These are phyloP conservation scores for Drosophila demipolita DNA, from an alignment of 2,888 invertebrate species.

Conservation along the genomic window DNA sequence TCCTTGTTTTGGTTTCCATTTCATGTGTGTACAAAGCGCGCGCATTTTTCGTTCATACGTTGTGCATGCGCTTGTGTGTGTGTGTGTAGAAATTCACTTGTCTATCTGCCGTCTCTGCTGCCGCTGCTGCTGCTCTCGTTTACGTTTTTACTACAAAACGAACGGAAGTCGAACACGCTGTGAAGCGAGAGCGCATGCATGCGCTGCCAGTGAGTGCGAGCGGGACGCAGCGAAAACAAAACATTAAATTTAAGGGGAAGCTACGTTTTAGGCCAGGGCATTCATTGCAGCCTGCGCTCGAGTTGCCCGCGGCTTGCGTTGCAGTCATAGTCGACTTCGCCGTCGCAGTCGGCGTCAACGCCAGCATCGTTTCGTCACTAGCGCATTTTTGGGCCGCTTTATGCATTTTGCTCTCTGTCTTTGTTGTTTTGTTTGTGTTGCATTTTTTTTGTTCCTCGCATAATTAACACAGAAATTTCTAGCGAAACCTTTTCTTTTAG, in stretches of 20 bases:
- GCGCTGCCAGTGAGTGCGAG: constrained; percentile 43
- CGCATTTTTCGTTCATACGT: constrained; percentile 54
- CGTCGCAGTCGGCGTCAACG: constrained; percentile 3
- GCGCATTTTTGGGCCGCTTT: constrained; percentile 36
- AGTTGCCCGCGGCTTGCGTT: constrained; percentile 18
- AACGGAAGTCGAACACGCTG: constrained; percentile 60
- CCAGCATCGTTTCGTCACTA: constrained; percentile 60
- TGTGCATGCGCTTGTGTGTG: constrained; percentile 16
- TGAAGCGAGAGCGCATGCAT: constrained; percentile 32
- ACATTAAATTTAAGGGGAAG: constrained; percentile 72
- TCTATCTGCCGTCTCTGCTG: constrained; percentile 33
- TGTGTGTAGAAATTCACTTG: constrained; percentile 61
- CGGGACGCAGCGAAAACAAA: constrained; percentile 76
- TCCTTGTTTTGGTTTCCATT: constrained; percentile 64
- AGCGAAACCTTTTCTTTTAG: constrained; percentile 23
- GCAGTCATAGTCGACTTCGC: constrained; percentile 14
- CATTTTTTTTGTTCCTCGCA: constrained; percentile 33
- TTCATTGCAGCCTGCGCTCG: constrained; percentile 34
- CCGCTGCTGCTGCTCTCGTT: constrained; percentile 47
- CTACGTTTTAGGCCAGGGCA: constrained; percentile 42
- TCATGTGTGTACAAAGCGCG: constrained; percentile 50
- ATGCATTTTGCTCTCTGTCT: constrained; percentile 9
- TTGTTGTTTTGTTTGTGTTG: constrained; percentile 18
- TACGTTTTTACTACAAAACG: constrained; percentile 63
- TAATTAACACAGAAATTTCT: constrained; percentile 49